A percentile compares a stretch with the other conserved stretches of the same genome.
Evolutionary conservation across 1,140 invertebrate species (phyloP).

Genomic region (Parasteatoda tepidariorum): DNA sequence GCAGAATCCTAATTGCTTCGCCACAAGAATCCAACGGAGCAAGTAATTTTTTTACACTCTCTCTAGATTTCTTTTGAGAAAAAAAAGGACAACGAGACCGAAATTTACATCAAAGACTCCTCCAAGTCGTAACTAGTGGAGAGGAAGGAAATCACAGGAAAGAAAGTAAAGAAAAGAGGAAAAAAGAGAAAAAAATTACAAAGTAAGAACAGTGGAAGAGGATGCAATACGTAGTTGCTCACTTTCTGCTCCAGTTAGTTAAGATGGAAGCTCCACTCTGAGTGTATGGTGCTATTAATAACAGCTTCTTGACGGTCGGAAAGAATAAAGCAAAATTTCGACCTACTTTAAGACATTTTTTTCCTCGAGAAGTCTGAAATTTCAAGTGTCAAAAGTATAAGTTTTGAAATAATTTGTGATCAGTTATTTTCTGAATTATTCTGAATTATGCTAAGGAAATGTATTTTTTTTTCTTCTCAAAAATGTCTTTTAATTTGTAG

Average conservation of each 20-base stretch:
- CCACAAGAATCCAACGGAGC: background rate
- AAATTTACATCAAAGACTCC: background rate
- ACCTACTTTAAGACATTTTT: slow-evolving; percentile 15
- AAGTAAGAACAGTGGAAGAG: background rate
- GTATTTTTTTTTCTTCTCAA: too few species aligned
- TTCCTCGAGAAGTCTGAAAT: too few species aligned
- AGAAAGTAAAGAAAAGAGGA: background rate
- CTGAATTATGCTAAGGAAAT: too few species aligned
- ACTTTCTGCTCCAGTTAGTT: slow-evolving; percentile 17
- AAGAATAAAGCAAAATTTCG: background rate
- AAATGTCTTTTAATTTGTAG: too few species aligned
- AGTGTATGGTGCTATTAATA: background rate
- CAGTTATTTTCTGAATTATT: too few species aligned
- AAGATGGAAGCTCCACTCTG: slow-evolving; percentile 14
- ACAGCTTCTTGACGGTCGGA: slow-evolving; percentile 1
- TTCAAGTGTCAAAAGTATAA: too few species aligned
- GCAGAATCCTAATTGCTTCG: background rate
- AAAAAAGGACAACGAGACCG: background rate
- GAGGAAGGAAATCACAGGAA: background rate
- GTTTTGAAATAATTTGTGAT: too few species aligned
- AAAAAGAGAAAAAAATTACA: background rate
- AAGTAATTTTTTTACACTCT: background rate
- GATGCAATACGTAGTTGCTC: background rate
- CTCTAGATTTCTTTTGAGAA: background rate
- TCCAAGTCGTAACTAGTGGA: background rate